Evolutionary conservation across 2,113 vertebrate genomes (phyloP).

Genomic region (Carettochelys insculpta): DNA sequence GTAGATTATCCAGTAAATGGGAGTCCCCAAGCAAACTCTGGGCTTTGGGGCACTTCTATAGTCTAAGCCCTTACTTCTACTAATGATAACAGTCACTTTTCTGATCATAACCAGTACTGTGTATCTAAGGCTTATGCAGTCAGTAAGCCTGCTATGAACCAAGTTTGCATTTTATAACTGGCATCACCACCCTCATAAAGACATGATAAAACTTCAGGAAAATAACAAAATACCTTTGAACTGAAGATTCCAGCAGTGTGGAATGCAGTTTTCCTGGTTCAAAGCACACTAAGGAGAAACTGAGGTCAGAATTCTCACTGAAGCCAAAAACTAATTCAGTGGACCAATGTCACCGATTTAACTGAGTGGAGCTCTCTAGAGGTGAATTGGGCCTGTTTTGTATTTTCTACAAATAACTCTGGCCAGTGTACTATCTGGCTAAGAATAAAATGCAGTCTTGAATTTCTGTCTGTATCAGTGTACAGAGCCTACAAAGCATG

Average conservation of each 20-base stretch:
- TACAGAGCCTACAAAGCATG: not conserved
- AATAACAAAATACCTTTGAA: not conserved
- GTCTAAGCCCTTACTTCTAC: not conserved
- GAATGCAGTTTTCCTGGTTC: constrained; percentile 9
- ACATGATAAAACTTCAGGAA: not conserved
- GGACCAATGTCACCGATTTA: constrained; percentile 32
- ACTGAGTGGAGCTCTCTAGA: constrained; percentile 21
- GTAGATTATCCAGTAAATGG: not conserved
- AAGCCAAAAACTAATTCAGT: constrained; percentile 40
- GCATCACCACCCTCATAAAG: not conserved
- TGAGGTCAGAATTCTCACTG: not conserved
- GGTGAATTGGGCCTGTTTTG: constrained; percentile 47
- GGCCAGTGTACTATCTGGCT: not conserved
- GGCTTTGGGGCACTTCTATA: not conserved
- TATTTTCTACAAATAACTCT: constrained; percentile 49
- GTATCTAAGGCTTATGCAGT: not conserved
- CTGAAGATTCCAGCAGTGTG: not conserved
- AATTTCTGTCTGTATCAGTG: not conserved
- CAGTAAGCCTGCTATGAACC: not conserved
- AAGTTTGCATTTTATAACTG: not conserved
- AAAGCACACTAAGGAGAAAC: constrained; percentile 1
- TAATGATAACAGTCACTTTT: not conserved
- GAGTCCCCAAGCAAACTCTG: not conserved
- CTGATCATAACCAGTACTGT: not conserved
- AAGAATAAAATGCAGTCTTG: not conserved